A percentile compares a stretch with the other conserved stretches of the same genome.
These are phyloP conservation scores for Chymomyza amoena DNA, from an alignment of 2,888 invertebrate genomes.

Conservation along the genomic window DNA sequence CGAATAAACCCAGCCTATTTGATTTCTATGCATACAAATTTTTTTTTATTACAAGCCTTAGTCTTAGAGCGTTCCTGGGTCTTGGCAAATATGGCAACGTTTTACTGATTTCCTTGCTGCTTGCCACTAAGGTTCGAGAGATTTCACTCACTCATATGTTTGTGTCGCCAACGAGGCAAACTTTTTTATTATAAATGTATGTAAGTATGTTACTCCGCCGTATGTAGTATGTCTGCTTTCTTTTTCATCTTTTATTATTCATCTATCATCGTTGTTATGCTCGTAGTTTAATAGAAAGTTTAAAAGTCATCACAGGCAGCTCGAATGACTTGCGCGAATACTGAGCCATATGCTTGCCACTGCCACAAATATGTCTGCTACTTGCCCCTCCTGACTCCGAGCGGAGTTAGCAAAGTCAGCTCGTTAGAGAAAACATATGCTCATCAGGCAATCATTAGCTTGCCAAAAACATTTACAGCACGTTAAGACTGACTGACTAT, in stretches of 20 bases:
- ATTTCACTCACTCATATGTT: conserved; percentile 47
- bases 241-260: conserved; percentile 65
- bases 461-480: conserved; percentile 33
- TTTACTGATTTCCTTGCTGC: conserved; percentile 48
- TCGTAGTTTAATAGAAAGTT: conserved; percentile 69
- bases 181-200: conserved; percentile 67
- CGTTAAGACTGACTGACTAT: neutral
- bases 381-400: conserved; percentile 13
- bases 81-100: conserved; percentile 58
- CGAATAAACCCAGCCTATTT: no score
- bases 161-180: conserved; percentile 62
- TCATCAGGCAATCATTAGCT: conserved; percentile 16
- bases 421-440: conserved; percentile 36
- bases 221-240: neutral
- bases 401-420: conserved; percentile 35
- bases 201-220: neutral
- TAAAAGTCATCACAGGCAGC: conserved; percentile 64
- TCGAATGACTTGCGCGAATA: conserved; percentile 61
- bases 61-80: neutral
- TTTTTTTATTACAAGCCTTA: neutral
- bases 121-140: conserved; percentile 24
- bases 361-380: conserved; percentile 1
- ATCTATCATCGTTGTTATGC: conserved; percentile 67
- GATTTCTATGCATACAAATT: neutral
- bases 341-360: conserved; percentile 48